Evolutionary conservation across 2,113 vertebrate species (phyloP).

Genomic region (Entomyzon cyanotis): DNA sequence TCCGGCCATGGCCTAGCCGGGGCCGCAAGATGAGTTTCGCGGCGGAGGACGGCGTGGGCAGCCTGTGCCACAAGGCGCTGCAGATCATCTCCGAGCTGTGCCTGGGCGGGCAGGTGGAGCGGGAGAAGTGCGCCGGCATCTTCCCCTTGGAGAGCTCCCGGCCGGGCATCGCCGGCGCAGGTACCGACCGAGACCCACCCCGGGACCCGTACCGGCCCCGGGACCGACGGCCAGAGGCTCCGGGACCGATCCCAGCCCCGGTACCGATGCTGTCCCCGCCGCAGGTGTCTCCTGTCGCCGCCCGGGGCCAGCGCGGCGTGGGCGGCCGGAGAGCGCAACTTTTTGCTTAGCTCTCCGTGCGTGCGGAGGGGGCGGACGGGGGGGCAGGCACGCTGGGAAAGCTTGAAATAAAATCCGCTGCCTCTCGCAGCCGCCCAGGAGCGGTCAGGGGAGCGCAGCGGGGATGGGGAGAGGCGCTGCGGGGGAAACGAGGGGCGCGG

Average conservation of each 20-base stretch:
- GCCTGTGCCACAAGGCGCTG: conserved; percentile 92
- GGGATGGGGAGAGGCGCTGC: background rate
- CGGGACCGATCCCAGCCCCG: too few relatives aligned
- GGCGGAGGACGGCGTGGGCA: conserved; percentile 85
- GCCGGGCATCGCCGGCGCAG: conserved; percentile 86
- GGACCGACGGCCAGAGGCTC: too few relatives aligned
- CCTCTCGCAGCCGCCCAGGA: background rate
- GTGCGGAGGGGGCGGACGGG: background rate
- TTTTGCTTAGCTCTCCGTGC: background rate
- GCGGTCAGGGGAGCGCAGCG: background rate
- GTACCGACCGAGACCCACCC: conserved; percentile 67
- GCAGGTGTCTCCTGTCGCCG: background rate
- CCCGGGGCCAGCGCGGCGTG: conserved; percentile 21
- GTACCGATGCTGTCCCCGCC: background rate
- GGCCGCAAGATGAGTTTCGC: conserved; percentile 80
- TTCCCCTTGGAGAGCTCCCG: conserved; percentile 83
- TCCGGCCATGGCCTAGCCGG: conserved; percentile 80
- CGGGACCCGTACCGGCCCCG: background rate
- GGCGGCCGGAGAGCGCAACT: conserved; percentile 45
- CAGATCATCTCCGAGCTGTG: conserved; percentile 95
- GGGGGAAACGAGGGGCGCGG: background rate
- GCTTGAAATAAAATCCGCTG: background rate
- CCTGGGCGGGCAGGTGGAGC: conserved; percentile 88
- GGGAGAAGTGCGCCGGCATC: conserved; percentile 91
- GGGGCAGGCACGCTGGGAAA: background rate